A percentile compares a stretch with the other conserved stretches of the same genome.
These are phyloP conservation scores for Caenorhabditis sp. DNA, from an alignment of 2,888 invertebrate species.

Conservation along the genomic window DNA sequence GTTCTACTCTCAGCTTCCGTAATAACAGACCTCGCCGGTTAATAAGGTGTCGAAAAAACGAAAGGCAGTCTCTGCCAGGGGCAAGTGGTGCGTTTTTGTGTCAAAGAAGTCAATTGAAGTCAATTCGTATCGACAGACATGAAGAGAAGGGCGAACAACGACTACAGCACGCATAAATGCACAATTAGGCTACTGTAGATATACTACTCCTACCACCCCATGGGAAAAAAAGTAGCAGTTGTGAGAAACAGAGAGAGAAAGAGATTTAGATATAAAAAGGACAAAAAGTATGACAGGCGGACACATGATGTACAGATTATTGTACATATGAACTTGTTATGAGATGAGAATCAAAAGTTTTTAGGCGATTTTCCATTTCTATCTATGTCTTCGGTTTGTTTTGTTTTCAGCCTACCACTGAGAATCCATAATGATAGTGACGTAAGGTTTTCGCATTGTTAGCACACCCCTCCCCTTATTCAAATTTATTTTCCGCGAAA, in stretches of 20 bases:
- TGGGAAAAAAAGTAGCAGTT: slow-evolving; percentile 31
- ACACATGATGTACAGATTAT: neutral
- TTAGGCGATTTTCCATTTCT: neutral
- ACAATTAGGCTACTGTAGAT: slow-evolving; percentile 61
- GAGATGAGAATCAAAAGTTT: neutral
- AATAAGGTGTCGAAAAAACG: slow-evolving; percentile 9
- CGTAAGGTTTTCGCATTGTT: neutral
- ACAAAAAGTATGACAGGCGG: neutral
- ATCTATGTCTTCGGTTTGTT: no score
- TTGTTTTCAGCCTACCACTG: no score
- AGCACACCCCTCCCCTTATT: neutral
- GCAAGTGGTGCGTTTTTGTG: slow-evolving; percentile 53
- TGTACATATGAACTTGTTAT: neutral
- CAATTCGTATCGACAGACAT: slow-evolving; percentile 53
- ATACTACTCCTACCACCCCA: slow-evolving; percentile 4
- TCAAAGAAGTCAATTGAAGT: slow-evolving; percentile 49
- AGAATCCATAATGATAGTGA: slow-evolving; percentile 3
- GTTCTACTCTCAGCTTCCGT: no score
- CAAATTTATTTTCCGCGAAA: slow-evolving; percentile 21
- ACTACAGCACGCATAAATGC: slow-evolving; percentile 54
- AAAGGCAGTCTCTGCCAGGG: slow-evolving; percentile 31
- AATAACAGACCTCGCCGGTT: no score
- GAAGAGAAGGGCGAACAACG: slow-evolving; percentile 23
- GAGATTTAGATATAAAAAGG: slow-evolving; percentile 4
- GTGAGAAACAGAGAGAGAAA: slow-evolving; percentile 4